phyloP scores from a whole-genome alignment of 1,140 invertebrate species.

The Diabrotica virgifera region DNA sequence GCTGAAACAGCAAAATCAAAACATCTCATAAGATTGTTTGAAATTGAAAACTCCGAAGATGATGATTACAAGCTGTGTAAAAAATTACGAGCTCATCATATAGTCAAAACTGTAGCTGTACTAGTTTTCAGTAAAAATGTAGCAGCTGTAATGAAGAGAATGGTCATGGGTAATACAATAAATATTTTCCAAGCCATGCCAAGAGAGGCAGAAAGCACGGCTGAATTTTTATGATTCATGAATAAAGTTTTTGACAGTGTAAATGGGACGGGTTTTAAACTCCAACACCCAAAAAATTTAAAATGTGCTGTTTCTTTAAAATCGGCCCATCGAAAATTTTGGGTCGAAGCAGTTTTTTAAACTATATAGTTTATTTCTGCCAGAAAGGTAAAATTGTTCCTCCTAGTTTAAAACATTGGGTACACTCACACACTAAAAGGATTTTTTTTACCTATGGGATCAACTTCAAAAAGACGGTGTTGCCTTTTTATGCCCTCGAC shows the following conservation, averaged over 20 bases:
- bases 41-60: too few species aligned
- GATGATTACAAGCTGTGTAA: conserved; percentile 19
- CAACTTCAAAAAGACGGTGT: conserved; percentile 1
- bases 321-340: conserved; percentile 7
- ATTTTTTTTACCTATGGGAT: conserved; percentile 9
- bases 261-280: too few species aligned
- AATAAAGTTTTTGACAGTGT: too few species aligned
- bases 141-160: conserved; percentile 16
- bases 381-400: conserved; percentile 7
- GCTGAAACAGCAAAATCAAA: too few species aligned
- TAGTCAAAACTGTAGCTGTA: conserved; percentile 2
- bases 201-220: too few species aligned
- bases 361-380: not conserved
- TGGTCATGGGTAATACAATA: not conserved
- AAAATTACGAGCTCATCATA: conserved; percentile 11
- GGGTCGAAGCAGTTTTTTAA: not conserved
- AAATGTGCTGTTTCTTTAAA: conserved; percentile 12
- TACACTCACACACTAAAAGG: conserved; percentile 17
- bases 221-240: too few species aligned
- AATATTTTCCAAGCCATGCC: too few species aligned
- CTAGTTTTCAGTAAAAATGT: conserved; percentile 22
- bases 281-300: not conserved
- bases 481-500: conserved; percentile 1
- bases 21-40: too few species aligned
- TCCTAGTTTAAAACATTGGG: conserved; percentile 13